Conservation (phyloP, 2,113 vertebrate genomes). For the Guaruba guarouba region DNA sequence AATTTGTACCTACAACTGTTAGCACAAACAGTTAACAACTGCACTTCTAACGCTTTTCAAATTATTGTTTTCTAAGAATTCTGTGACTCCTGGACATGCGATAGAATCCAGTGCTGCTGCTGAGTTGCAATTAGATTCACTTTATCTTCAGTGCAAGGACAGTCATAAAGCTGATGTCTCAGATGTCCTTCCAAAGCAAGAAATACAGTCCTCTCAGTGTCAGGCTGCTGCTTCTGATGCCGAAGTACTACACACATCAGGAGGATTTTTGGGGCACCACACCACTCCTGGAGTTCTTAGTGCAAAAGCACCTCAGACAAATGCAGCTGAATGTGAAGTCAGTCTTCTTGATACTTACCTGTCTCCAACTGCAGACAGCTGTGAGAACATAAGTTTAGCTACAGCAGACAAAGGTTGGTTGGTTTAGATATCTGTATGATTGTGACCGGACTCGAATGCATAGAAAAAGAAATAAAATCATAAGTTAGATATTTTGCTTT, state of each 20-base stretch:
- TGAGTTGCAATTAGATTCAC: constrained; percentile 49
- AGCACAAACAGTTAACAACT: background rate
- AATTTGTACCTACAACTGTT: background rate
- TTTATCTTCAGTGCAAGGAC: constrained; percentile 51
- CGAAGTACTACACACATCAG: constrained; percentile 18
- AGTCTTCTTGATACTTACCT: constrained; percentile 78
- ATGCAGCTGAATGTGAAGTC: background rate
- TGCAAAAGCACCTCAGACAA: constrained; percentile 27
- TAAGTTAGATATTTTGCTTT: background rate
- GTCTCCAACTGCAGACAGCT: constrained; percentile 73
- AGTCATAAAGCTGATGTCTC: constrained; percentile 13
- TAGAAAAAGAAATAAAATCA: background rate
- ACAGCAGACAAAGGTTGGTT: constrained; percentile 54
- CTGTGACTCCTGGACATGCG: constrained; percentile 48
- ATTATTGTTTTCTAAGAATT: constrained; percentile 58
- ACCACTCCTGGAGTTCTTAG: constrained; percentile 1
- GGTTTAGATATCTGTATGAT: background rate
- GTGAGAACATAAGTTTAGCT: constrained; percentile 6
- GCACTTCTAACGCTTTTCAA: background rate
- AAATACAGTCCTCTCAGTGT: constrained; percentile 53
- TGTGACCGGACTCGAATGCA: background rate
- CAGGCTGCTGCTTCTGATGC: constrained; percentile 41
- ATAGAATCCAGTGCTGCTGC: background rate
- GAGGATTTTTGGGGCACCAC: constrained; percentile 55
- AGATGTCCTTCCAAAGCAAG: constrained; percentile 40